Evolutionary conservation across 2,888 invertebrate species (phyloP).

Genomic region (Rotaria sp.): DNA sequence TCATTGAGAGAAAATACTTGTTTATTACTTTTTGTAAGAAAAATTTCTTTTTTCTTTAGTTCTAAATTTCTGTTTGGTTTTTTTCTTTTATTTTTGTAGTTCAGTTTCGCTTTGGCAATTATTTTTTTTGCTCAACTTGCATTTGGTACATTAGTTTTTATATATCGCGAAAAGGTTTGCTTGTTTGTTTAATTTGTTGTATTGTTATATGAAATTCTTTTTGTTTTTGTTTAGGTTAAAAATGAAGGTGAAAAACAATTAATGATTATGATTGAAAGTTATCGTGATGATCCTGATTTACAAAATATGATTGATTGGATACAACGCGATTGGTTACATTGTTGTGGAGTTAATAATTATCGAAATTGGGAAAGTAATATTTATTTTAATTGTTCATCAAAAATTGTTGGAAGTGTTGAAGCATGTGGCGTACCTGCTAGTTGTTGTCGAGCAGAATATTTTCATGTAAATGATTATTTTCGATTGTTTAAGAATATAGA

Average conservation of each 20-base stretch:
- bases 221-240: constrained; percentile 42
- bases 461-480: constrained; percentile 47
- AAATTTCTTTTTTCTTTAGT: too few relatives aligned
- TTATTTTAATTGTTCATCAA: constrained; percentile 84
- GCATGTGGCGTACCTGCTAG: constrained; percentile 97
- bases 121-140: constrained; percentile 79
- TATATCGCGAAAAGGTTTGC: constrained; percentile 61
- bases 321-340: constrained; percentile 90
- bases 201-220: too few relatives aligned
- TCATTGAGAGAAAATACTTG: constrained; percentile 64
- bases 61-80: too few relatives aligned
- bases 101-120: constrained; percentile 81
- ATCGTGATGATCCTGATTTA: constrained; percentile 92
- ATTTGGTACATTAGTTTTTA: constrained; percentile 79
- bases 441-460: constrained; percentile 68
- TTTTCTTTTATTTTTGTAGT: constrained; percentile 62
- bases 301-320: constrained; percentile 98
- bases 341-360: constrained; percentile 92
- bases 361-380: constrained; percentile 94
- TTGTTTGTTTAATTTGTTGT: neutral
- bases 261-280: constrained; percentile 84
- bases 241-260: constrained; percentile 58
- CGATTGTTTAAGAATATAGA: too few relatives aligned
- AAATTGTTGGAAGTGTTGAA: constrained; percentile 76
- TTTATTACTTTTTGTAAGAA: constrained; percentile 36